Evolutionary conservation across 2,113 vertebrate species (phyloP).

Genomic region (Tretioscincus oriximinensis): DNA sequence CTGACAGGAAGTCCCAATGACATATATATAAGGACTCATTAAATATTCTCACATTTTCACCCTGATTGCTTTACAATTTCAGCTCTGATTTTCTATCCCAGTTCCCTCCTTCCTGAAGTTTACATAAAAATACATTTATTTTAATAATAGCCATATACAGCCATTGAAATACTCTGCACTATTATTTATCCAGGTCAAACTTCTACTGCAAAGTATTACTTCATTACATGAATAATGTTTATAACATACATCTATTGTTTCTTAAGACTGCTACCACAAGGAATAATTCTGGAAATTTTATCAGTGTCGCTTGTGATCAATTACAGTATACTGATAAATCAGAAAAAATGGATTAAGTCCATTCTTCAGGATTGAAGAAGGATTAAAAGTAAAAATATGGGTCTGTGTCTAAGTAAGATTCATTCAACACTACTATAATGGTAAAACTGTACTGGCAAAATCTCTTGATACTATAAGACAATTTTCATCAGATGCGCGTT

Average conservation of each 20-base stretch:
- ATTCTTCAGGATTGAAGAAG: too few species aligned
- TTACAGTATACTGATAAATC: not conserved
- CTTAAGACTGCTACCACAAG: not conserved
- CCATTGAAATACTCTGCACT: too few species aligned
- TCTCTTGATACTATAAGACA: not conserved
- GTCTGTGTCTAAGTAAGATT: too few species aligned
- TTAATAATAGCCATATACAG: conserved; percentile 9
- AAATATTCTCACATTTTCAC: conserved; percentile 34
- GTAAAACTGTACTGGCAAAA: too few species aligned
- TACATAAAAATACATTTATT: not conserved
- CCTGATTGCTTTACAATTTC: conserved; percentile 40
- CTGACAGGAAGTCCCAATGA: conserved; percentile 61
- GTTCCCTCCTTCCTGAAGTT: not conserved
- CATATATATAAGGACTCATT: conserved; percentile 39
- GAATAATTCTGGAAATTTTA: not conserved
- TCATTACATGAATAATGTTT: too few species aligned
- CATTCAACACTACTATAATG: too few species aligned
- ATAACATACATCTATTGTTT: not conserved
- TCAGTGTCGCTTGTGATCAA: not conserved
- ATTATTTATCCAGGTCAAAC: too few species aligned
- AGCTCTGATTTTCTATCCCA: conserved; percentile 23
- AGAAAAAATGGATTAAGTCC: too few species aligned
- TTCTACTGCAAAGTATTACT: too few species aligned
- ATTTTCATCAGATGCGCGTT: not conserved
- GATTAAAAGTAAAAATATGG: too few species aligned